phyloP scores from a whole-genome alignment of 2,888 invertebrate genomes.

The Melieria omissa region DNA sequence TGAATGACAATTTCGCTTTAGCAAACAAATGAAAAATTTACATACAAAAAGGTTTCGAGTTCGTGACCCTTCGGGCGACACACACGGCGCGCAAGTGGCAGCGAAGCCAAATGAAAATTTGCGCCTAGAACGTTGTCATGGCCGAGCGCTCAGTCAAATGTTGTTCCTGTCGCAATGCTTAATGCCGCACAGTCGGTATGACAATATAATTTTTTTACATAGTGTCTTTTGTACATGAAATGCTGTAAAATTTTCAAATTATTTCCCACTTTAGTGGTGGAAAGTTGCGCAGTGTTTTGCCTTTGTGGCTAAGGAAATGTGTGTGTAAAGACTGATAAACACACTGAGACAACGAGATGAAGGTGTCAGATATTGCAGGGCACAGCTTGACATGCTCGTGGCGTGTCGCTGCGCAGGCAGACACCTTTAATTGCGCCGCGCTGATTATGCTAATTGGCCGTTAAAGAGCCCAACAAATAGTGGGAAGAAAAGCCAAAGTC shows the following conservation, averaged over 20 bases:
- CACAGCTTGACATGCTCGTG: constrained; percentile 26
- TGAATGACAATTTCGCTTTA: constrained; percentile 13
- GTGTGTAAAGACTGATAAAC: no score
- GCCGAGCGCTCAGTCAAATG: constrained; percentile 46
- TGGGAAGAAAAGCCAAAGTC: no score
- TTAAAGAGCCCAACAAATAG: neutral
- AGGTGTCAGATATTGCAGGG: neutral
- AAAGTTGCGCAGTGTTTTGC: no score
- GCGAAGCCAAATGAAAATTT: neutral
- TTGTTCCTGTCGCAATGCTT: constrained; percentile 24
- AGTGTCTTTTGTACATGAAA: no score
- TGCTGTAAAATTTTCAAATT: no score
- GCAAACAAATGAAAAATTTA: constrained; percentile 39
- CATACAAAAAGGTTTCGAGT: constrained; percentile 45
- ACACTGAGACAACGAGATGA: neutral
- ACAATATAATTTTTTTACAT: no score
- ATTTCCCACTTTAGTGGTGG: no score
- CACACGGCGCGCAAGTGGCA: neutral
- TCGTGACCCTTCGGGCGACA: neutral
- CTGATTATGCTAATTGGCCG: constrained; percentile 44
- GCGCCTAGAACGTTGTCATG: constrained; percentile 46
- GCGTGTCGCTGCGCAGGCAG: constrained; percentile 40
- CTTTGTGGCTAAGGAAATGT: no score
- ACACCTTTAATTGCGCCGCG: constrained; percentile 45
- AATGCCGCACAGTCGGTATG: neutral